phyloP scores from a whole-genome alignment of 2,888 invertebrate species.

The Clitarchus hookeri region DNA sequence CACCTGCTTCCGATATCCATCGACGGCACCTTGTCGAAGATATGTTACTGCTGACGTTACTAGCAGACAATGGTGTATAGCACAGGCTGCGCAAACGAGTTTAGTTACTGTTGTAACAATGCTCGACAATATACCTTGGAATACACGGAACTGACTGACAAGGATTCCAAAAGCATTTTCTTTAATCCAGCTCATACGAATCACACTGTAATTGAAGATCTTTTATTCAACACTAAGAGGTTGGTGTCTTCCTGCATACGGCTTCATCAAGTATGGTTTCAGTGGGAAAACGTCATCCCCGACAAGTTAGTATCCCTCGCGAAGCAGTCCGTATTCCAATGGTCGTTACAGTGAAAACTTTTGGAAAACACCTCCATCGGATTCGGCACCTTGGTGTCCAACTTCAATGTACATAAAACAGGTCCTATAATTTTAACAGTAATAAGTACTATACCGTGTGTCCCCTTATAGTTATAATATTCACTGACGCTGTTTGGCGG shows the following conservation, averaged over 20 bases:
- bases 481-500: constrained; percentile 20
- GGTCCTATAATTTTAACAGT: neutral
- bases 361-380: constrained; percentile 18
- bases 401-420: neutral
- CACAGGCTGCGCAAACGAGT: constrained; percentile 30
- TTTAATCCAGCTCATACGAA: constrained; percentile 35
- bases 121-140: constrained; percentile 39
- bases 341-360: constrained; percentile 1
- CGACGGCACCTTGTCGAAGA: constrained; percentile 12
- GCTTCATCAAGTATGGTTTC: constrained; percentile 25
- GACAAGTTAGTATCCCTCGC: neutral
- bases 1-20: neutral
- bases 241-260: neutral
- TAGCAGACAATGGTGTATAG: constrained; percentile 36
- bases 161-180: constrained; percentile 42
- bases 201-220: constrained; percentile 38
- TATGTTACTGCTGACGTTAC: constrained; percentile 5
- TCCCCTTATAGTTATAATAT: constrained; percentile 6
- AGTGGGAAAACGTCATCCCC: neutral
- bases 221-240: constrained; percentile 32
- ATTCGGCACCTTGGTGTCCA: constrained; percentile 11
- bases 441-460: neutral
- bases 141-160: constrained; percentile 40
- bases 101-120: constrained; percentile 34
- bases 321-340: constrained; percentile 18